A percentile compares a stretch with the other conserved stretches of the same genome.
Conservation (phyloP, 2,797 vertebrate species). For the Cirrhinus mrigala region DNA sequence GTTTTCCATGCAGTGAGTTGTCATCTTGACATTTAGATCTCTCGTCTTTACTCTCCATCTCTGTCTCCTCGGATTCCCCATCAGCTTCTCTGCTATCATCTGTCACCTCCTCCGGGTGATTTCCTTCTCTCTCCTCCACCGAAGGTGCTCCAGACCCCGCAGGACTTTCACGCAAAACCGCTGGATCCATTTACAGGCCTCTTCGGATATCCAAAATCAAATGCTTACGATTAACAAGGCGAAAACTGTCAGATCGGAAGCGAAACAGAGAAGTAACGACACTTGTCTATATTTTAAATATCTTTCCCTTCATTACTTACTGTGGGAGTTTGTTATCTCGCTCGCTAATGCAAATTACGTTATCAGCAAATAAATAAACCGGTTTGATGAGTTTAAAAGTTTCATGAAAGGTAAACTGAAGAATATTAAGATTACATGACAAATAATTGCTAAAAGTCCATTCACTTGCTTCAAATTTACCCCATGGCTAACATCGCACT, state of each 20-base stretch:
- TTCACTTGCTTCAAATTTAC: neutral
- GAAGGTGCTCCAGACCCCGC: slow-evolving; percentile 72
- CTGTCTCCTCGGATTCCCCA: slow-evolving; percentile 46
- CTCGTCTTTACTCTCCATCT: neutral
- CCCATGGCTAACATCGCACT: slow-evolving; percentile 12
- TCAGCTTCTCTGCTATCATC: slow-evolving; percentile 60
- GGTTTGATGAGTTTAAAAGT: neutral
- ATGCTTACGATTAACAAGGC: neutral
- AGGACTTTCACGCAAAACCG: slow-evolving; percentile 62
- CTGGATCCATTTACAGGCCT: slow-evolving; percentile 45
- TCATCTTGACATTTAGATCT: slow-evolving; percentile 30
- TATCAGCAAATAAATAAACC: neutral
- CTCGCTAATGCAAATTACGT: neutral
- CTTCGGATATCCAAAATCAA: neutral
- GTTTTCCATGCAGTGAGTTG: slow-evolving; percentile 55
- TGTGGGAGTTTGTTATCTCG: neutral
- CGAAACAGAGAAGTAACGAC: neutral
- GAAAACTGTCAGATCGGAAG: neutral
- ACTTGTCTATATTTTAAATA: neutral
- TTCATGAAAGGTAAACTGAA: neutral
- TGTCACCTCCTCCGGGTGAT: slow-evolving; percentile 55
- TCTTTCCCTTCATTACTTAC: neutral
- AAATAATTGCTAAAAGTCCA: neutral
- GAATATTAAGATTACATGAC: neutral
- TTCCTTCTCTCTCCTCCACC: slow-evolving; percentile 68